Evolutionary conservation across 2,797 vertebrate genomes (phyloP).

Genomic region (Poeciliopsis infans): DNA sequence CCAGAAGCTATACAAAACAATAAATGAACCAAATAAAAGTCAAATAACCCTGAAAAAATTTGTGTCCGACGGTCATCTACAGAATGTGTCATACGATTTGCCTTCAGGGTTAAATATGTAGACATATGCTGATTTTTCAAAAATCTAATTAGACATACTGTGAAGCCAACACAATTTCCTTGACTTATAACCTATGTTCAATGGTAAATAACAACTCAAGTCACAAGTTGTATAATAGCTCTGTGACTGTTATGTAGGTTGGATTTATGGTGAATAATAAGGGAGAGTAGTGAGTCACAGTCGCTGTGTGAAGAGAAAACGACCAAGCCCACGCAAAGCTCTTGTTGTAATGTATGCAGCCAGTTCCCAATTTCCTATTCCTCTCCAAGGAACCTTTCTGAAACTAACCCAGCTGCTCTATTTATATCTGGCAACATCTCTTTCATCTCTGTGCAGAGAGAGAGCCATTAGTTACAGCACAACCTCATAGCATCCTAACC

Average conservation of each 20-base stretch:
- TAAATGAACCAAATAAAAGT: conserved; percentile 21
- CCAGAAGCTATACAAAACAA: conserved; percentile 25
- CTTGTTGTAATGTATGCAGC: conserved; percentile 79
- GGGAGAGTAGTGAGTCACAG: conserved; percentile 69
- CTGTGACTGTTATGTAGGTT: conserved; percentile 64
- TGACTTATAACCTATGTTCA: conserved; percentile 60
- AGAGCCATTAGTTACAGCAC: conserved; percentile 65
- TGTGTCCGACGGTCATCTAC: conserved; percentile 29
- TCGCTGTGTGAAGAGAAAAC: conserved; percentile 68
- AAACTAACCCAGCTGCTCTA: conserved; percentile 74
- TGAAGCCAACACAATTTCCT: conserved; percentile 55
- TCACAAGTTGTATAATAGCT: conserved; percentile 56
- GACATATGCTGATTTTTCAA: conserved; percentile 46
- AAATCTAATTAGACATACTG: conserved; percentile 71
- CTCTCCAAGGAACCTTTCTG: conserved; percentile 77
- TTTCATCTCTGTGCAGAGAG: conserved; percentile 71
- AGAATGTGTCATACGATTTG: conserved; percentile 48
- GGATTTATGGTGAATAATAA: conserved; percentile 75
- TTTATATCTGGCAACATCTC: conserved; percentile 77
- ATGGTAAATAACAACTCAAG: conserved; percentile 61
- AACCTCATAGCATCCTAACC: conserved; percentile 57
- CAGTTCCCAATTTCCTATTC: conserved; percentile 77
- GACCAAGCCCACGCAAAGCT: conserved; percentile 71
- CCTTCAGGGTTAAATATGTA: conserved; percentile 60
- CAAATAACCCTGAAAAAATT: conserved; percentile 58